Percentiles rank a stretch among this genome's conserved stretches.
Evolutionary conservation across 1,140 invertebrate genomes (phyloP).

Genomic region (Euwallacea similis): DNA sequence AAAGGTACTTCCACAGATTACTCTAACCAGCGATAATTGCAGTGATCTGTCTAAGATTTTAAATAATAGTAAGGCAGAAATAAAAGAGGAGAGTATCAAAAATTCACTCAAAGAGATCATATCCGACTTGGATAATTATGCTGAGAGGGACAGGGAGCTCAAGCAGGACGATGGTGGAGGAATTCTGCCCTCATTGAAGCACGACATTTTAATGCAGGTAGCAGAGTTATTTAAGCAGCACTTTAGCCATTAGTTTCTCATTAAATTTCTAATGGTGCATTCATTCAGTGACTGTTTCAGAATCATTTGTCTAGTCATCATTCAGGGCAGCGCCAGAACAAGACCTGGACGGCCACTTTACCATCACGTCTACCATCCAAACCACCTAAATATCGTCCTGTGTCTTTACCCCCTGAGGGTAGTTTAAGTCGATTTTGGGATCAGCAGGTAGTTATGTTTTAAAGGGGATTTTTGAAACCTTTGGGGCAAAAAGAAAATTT

Average conservation of each 20-base stretch:
- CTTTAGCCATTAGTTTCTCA: neutral
- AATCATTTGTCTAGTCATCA: neutral
- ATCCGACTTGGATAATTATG: constrained; percentile 62
- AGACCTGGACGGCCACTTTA: constrained; percentile 42
- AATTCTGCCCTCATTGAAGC: constrained; percentile 14
- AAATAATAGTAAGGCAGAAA: constrained; percentile 49
- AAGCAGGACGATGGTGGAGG: constrained; percentile 25
- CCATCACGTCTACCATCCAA: constrained; percentile 37
- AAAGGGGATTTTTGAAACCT: neutral
- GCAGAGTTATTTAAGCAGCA: neutral
- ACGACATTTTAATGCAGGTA: constrained; percentile 19
- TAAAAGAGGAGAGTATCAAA: constrained; percentile 60
- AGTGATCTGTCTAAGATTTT: neutral
- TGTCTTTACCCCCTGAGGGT: constrained; percentile 38
- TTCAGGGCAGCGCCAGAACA: constrained; percentile 23
- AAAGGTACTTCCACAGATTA: constrained; percentile 17
- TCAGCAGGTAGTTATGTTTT: neutral
- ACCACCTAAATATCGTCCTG: constrained; percentile 41
- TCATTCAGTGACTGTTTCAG: constrained; percentile 3
- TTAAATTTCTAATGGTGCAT: neutral
- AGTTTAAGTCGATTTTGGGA: constrained; percentile 12
- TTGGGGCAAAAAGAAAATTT: too few relatives aligned
- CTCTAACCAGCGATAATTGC: constrained; percentile 22
- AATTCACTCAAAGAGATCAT: constrained; percentile 63
- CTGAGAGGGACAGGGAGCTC: constrained; percentile 52